Conservation (phyloP, 2,797 vertebrate species). For the Morelia viridis region DNA sequence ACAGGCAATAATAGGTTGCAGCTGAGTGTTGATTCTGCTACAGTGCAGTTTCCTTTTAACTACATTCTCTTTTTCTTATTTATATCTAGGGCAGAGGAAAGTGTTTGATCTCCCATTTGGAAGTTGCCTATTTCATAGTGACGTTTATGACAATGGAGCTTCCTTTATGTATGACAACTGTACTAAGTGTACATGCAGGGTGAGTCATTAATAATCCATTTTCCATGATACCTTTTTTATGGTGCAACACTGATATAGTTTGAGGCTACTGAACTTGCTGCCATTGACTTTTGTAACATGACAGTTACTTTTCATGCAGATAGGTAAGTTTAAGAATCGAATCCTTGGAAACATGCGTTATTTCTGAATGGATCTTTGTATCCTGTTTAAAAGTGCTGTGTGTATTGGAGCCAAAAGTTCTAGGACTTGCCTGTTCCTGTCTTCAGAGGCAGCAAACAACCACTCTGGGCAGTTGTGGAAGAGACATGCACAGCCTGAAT, state of each 20-base stretch:
- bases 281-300: background rate
- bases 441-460: background rate
- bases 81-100: constrained; percentile 90
- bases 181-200: constrained; percentile 89
- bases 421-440: background rate
- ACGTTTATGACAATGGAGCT: constrained; percentile 89
- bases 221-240: background rate
- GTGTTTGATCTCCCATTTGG: constrained; percentile 94
- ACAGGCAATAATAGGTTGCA: constrained; percentile 36
- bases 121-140: constrained; percentile 94
- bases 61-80: constrained; percentile 59
- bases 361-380: background rate
- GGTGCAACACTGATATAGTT: background rate
- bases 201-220: constrained; percentile 59
- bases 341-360: too few species aligned
- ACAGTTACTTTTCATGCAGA: background rate
- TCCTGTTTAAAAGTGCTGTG: background rate
- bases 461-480: background rate
- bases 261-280: constrained; percentile 8
- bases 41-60: constrained; percentile 47
- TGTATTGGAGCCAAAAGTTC: background rate
- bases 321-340: background rate
- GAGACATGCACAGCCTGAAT: background rate
- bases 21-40: constrained; percentile 48
- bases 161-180: constrained; percentile 89